phyloP scores from a whole-genome alignment of 2,113 vertebrate species.

The Hemichromis elongatus region DNA sequence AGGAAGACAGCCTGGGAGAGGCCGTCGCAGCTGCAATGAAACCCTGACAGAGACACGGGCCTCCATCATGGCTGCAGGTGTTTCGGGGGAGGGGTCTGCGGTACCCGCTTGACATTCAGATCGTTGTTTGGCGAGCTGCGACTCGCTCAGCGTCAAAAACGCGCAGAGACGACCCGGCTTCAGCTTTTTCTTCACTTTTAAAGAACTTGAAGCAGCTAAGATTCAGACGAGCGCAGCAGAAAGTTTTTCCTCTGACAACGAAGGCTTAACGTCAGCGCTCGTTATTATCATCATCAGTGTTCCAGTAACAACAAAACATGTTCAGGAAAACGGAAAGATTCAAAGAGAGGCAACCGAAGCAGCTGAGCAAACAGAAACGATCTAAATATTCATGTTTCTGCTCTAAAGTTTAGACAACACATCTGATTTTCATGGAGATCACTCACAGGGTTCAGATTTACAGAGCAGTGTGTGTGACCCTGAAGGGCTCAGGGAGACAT shows the following conservation, averaged over 20 bases:
- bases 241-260: background rate
- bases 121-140: conserved; percentile 23
- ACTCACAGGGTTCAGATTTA: background rate
- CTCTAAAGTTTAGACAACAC: background rate
- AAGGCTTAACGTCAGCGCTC: background rate
- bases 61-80: background rate
- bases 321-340: background rate
- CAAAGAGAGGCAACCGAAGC: background rate
- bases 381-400: background rate
- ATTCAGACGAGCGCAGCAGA: background rate
- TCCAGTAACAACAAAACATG: background rate
- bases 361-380: background rate
- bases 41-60: background rate
- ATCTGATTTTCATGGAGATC: background rate
- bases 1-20: background rate
- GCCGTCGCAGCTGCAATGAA: background rate
- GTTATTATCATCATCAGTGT: background rate
- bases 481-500: background rate
- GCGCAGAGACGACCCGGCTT: background rate
- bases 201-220: background rate
- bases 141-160: background rate
- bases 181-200: background rate
- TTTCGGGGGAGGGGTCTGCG: conserved; percentile 12
- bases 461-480: background rate
- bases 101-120: background rate